phyloP scores from a whole-genome alignment of 2,797 vertebrate species.

The Dicrostonyx torquatus region DNA sequence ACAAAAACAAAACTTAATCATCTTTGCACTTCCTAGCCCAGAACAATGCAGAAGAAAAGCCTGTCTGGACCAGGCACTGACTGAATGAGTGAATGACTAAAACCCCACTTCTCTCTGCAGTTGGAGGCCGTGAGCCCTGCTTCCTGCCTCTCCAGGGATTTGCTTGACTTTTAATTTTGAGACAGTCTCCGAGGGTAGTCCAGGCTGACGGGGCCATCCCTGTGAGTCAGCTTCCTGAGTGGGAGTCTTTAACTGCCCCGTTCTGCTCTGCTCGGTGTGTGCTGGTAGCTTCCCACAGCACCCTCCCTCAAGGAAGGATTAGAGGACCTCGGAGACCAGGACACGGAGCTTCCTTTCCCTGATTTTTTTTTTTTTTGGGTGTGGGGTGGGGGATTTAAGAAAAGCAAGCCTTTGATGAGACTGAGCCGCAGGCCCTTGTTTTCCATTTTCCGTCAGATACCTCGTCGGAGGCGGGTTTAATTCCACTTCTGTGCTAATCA shows the following conservation, averaged over 20 bases:
- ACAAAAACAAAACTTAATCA: neutral
- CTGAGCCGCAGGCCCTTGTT: constrained; percentile 94
- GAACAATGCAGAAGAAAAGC: neutral
- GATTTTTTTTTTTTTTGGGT: constrained; percentile 57
- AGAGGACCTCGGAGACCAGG: constrained; percentile 85
- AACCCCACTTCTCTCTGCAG: neutral
- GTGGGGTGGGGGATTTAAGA: constrained; percentile 73
- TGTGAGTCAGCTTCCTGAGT: neutral
- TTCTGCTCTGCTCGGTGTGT: constrained; percentile 91
- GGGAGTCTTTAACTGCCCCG: constrained; percentile 91
- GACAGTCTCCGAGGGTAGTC: neutral
- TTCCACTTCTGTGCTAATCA: constrained; percentile 97
- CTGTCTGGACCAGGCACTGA: neutral
- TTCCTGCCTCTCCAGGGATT: neutral
- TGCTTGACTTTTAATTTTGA: neutral
- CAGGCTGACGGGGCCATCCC: neutral
- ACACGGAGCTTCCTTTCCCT: constrained; percentile 87
- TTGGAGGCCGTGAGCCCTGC: neutral
- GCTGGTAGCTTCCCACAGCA: constrained; percentile 93
- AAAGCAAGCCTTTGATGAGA: constrained; percentile 94
- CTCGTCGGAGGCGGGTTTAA: constrained; percentile 93
- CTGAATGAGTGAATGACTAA: neutral
- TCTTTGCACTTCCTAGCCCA: neutral
- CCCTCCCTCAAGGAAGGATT: constrained; percentile 94
- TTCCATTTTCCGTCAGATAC: constrained; percentile 94